Conservation (phyloP, 2,888 invertebrate genomes). For the Orgyia antiqua region DNA sequence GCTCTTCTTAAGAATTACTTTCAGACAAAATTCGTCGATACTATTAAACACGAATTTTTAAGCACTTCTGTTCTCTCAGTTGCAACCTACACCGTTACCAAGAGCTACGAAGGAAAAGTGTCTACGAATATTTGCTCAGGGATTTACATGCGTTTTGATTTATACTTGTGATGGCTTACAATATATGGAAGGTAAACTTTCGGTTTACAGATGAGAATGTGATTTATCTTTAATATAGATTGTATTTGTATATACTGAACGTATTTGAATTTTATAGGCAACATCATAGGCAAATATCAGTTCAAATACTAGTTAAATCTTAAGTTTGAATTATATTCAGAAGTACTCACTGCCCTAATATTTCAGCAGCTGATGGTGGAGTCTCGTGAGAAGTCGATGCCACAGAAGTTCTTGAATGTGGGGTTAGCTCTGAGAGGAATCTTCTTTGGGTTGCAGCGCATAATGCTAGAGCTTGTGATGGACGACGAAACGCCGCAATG, state of each 20-base stretch:
- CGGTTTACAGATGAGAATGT: neutral
- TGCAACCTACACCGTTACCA: no score
- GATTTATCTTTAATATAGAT: no score
- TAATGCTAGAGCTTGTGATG: constrained; percentile 78
- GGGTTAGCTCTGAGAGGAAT: constrained; percentile 60
- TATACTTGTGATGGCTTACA: constrained; percentile 14
- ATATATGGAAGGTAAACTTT: constrained; percentile 1
- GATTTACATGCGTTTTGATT: constrained; percentile 21
- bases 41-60: no score
- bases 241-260: no score
- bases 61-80: no score
- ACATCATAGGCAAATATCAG: no score
- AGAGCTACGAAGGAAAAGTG: neutral
- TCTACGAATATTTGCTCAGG: constrained; percentile 24
- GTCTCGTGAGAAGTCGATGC: constrained; percentile 57
- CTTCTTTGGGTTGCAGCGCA: constrained; percentile 74
- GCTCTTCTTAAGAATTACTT: no score
- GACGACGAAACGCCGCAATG: constrained; percentile 80
- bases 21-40: no score
- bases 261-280: no score
- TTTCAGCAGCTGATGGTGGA: constrained; percentile 59
- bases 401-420: constrained; percentile 58
- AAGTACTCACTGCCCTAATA: constrained; percentile 68
- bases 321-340: no score
- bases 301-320: no score